A percentile compares a stretch with the other conserved stretches of the same genome.
Evolutionary conservation across 2,888 invertebrate species (phyloP).

Genomic region (Anodontia alba): DNA sequence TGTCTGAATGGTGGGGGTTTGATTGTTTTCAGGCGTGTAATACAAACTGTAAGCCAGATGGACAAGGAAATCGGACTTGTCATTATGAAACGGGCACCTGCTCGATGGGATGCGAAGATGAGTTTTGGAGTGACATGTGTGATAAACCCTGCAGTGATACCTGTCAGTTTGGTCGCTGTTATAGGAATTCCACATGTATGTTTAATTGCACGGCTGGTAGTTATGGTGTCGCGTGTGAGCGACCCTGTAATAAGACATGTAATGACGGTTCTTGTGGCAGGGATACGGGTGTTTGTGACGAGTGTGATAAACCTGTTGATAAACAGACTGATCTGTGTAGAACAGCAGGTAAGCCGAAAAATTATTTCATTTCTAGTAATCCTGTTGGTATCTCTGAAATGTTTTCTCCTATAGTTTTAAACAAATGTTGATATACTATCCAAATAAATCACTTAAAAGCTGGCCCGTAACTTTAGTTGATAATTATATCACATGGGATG

Average conservation of each 20-base stretch:
- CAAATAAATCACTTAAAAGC: too few relatives aligned
- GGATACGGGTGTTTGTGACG: conserved; percentile 37
- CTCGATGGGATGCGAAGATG: conserved; percentile 37
- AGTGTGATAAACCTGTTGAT: conserved; percentile 33
- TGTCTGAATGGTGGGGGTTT: conserved; percentile 35
- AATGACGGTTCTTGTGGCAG: conserved; percentile 44
- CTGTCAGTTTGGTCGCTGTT: conserved; percentile 30
- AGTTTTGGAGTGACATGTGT: conserved; percentile 32
- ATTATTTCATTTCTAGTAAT: too few relatives aligned
- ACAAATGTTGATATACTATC: too few relatives aligned
- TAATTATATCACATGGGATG: too few relatives aligned
- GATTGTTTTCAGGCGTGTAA: conserved; percentile 35
- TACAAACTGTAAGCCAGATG: conserved; percentile 18
- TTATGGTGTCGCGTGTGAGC: conserved; percentile 25
- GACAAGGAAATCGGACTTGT: conserved; percentile 17
- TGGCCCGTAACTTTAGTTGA: too few relatives aligned
- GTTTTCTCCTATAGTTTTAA: too few relatives aligned
- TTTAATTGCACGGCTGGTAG: conserved; percentile 22
- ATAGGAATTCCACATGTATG: conserved; percentile 31
- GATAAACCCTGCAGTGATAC: conserved; percentile 27
- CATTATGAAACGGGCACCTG: conserved; percentile 30
- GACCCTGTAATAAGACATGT: conserved; percentile 35
- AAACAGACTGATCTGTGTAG: conserved; percentile 38
- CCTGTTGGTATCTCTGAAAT: too few relatives aligned
- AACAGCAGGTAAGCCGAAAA: conserved; percentile 44